Evolutionary conservation across 2,797 vertebrate species (phyloP).

Genomic region (Bovichtus variegatus): DNA sequence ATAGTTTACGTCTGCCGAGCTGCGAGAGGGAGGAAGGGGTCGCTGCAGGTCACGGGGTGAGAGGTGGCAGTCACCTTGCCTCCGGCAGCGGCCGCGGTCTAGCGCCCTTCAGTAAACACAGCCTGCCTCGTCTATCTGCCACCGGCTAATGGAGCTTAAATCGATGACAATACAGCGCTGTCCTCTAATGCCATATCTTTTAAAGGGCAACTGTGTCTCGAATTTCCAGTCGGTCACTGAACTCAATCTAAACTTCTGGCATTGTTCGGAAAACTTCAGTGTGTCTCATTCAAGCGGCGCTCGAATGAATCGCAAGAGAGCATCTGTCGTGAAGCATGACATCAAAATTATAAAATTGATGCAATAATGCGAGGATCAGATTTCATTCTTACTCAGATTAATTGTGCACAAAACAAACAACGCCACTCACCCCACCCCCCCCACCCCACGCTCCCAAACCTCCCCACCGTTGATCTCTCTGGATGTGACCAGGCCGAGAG

Average conservation of each 20-base stretch:
- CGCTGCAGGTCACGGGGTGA: slow-evolving; percentile 52
- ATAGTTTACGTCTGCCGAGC: slow-evolving; percentile 15
- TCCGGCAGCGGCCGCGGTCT: slow-evolving; percentile 49
- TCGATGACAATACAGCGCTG: slow-evolving; percentile 23
- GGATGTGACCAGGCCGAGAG: slow-evolving; percentile 41
- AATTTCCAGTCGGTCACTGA: slow-evolving; percentile 16
- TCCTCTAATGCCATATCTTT: not conserved
- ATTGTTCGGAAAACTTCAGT: slow-evolving; percentile 1
- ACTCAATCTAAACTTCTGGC: slow-evolving; percentile 7
- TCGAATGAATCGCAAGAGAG: not conserved
- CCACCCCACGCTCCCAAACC: not conserved
- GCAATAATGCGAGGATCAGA: not conserved
- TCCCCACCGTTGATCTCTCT: slow-evolving; percentile 47
- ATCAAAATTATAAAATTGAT: slow-evolving; percentile 20
- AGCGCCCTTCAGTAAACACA: slow-evolving; percentile 41
- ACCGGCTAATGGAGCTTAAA: slow-evolving; percentile 18
- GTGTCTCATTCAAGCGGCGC: slow-evolving; percentile 15
- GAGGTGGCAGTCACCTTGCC: slow-evolving; percentile 57
- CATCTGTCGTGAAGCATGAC: slow-evolving; percentile 25
- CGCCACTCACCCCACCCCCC: not conserved
- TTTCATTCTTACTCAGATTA: slow-evolving; percentile 27
- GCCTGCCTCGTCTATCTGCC: slow-evolving; percentile 28
- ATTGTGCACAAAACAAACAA: not conserved
- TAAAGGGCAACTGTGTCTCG: slow-evolving; percentile 7
- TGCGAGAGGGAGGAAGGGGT: not conserved